A percentile compares a stretch with the other conserved stretches of the same genome.
These are phyloP conservation scores for Plebejus anna DNA, from an alignment of 2,888 invertebrate genomes.

Conservation along the genomic window DNA sequence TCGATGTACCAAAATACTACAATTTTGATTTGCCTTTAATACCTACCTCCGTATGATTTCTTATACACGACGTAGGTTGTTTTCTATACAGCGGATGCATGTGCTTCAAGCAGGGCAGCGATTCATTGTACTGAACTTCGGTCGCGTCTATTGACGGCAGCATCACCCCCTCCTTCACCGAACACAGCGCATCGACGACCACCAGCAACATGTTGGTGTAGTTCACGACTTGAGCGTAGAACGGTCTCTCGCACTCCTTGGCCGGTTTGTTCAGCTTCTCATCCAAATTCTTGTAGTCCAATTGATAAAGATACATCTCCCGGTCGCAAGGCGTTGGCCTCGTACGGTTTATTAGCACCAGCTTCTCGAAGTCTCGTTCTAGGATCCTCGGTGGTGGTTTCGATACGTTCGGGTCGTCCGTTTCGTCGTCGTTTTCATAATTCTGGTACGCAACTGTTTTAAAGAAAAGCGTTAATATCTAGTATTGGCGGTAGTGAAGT, in stretches of 20 bases:
- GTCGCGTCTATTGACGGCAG: conserved; percentile 60
- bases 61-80: conserved; percentile 87
- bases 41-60: conserved; percentile 86
- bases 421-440: conserved; percentile 75
- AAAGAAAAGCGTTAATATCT: background rate
- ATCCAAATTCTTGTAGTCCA: conserved; percentile 70
- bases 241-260: conserved; percentile 78
- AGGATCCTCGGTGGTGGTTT: conserved; percentile 66
- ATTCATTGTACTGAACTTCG: conserved; percentile 79
- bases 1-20: background rate
- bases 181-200: conserved; percentile 85
- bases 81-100: conserved; percentile 82
- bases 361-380: conserved; percentile 81
- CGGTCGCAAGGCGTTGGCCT: conserved; percentile 92
- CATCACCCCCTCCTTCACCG: conserved; percentile 66
- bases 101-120: conserved; percentile 80
- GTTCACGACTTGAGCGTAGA: conserved; percentile 86
- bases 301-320: conserved; percentile 81
- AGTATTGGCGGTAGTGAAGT: background rate
- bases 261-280: conserved; percentile 71
- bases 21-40: background rate
- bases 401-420: conserved; percentile 61
- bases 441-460: conserved; percentile 59
- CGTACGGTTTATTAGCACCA: conserved; percentile 86
- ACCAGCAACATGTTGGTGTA: conserved; percentile 89